These are phyloP conservation scores for Protonibea diacanthus DNA, from an alignment of 2,797 vertebrate genomes.

Conservation along the genomic window DNA sequence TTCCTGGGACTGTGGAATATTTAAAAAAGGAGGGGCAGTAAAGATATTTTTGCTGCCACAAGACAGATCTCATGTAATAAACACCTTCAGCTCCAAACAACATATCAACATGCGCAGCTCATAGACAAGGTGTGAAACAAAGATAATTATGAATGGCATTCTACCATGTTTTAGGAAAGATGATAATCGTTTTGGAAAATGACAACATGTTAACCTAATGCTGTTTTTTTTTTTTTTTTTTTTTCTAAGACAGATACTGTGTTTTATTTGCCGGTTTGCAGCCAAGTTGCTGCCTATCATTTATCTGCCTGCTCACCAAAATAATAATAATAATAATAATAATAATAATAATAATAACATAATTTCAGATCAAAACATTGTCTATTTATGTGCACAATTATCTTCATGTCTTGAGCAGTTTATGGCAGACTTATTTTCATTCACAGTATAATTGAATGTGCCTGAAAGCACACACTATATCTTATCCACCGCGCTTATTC, in stretches of 20 bases:
- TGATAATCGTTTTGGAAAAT: not conserved
- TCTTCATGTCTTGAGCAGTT: slow-evolving; percentile 14
- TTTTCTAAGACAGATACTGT: not conserved
- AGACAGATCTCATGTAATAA: not conserved
- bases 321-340: too few species aligned
- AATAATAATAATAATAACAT: too few species aligned
- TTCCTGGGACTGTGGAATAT: too few species aligned
- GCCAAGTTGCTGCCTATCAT: not conserved
- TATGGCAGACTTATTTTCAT: not conserved
- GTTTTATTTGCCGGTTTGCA: not conserved
- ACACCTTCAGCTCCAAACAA: not conserved
- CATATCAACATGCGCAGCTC: not conserved
- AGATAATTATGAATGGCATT: not conserved
- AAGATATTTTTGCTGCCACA: too few species aligned
- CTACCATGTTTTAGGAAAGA: not conserved
- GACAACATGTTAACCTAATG: not conserved
- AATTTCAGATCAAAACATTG: slow-evolving; percentile 8
- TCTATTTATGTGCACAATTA: not conserved
- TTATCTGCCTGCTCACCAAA: not conserved
- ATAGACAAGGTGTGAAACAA: not conserved
- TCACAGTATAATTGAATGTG: not conserved
- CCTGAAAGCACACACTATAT: too few species aligned
- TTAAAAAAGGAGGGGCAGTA: too few species aligned
- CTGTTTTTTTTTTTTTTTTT: too few species aligned
- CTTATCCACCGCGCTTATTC: too few species aligned